Conservation (phyloP, 2,113 vertebrate species). For the Grantiella picta region DNA sequence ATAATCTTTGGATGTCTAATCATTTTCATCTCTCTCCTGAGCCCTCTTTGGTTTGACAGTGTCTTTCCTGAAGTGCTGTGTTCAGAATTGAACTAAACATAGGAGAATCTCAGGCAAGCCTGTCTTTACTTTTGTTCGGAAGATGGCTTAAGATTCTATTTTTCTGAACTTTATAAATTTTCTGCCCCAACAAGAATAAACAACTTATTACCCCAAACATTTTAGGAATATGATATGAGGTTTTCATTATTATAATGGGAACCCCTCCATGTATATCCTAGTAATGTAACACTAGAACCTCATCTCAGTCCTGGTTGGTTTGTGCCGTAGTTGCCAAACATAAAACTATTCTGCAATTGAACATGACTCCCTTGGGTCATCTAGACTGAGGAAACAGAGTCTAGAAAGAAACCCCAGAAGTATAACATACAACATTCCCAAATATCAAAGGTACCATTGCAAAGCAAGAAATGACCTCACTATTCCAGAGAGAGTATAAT, state of each 20-base stretch:
- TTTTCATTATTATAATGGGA: neutral
- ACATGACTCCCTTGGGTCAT: neutral
- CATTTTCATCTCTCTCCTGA: neutral
- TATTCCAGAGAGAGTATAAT: neutral
- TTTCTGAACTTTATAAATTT: neutral
- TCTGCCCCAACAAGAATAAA: neutral
- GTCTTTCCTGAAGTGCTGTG: neutral
- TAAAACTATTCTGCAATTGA: neutral
- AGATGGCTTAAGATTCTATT: neutral
- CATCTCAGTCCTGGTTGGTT: neutral
- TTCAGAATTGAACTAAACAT: neutral
- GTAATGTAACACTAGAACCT: neutral
- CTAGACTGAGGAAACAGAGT: neutral
- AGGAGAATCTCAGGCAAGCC: neutral
- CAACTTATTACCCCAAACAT: neutral
- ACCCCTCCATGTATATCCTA: neutral
- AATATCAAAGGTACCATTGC: neutral
- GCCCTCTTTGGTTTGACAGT: neutral
- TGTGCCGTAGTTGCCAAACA: neutral
- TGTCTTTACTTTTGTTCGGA: neutral
- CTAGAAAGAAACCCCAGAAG: neutral
- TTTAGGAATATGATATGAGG: neutral
- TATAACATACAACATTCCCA: neutral
- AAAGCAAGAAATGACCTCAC: neutral
- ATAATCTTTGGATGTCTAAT: neutral